These are phyloP conservation scores for Metridium senile DNA, from an alignment of 92 coral and sea anemone species.

Conservation along the genomic window DNA sequence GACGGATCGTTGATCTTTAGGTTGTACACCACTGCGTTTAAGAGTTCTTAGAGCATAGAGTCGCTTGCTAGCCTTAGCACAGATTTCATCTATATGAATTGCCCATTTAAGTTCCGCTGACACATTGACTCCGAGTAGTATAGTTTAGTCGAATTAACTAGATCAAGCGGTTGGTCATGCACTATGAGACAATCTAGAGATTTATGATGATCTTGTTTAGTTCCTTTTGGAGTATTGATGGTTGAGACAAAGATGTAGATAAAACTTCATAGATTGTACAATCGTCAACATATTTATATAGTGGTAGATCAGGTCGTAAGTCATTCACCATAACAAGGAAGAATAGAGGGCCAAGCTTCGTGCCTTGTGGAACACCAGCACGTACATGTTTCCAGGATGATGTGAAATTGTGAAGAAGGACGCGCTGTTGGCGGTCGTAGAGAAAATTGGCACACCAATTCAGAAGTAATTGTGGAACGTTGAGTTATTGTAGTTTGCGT, in stretches of 20 bases:
- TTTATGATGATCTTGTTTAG: constrained; percentile 17
- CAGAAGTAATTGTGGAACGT: no score
- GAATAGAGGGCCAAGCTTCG: no score
- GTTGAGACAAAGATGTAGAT: not conserved
- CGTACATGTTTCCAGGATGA: constrained; percentile 27
- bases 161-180: constrained; percentile 22
- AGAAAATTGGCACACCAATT: no score
- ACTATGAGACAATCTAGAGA: constrained; percentile 14
- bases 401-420: constrained; percentile 25
- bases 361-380: constrained; percentile 57
- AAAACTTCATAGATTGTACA: no score
- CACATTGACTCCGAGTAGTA: constrained; percentile 22
- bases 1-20: no score
- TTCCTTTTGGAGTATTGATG: constrained; percentile 7
- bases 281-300: no score
- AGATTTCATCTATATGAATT: no score
- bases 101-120: constrained; percentile 39
- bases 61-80: no score
- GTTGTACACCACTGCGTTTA: constrained; percentile 31
- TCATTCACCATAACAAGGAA: constrained; percentile 51
- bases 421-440: no score
- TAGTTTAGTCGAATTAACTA: not conserved
- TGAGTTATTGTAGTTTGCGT: no score
- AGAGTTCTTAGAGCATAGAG: constrained; percentile 43
- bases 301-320: not conserved